phyloP scores from a whole-genome alignment of 2,113 vertebrate species.

The Lepisosteus osseus region DNA sequence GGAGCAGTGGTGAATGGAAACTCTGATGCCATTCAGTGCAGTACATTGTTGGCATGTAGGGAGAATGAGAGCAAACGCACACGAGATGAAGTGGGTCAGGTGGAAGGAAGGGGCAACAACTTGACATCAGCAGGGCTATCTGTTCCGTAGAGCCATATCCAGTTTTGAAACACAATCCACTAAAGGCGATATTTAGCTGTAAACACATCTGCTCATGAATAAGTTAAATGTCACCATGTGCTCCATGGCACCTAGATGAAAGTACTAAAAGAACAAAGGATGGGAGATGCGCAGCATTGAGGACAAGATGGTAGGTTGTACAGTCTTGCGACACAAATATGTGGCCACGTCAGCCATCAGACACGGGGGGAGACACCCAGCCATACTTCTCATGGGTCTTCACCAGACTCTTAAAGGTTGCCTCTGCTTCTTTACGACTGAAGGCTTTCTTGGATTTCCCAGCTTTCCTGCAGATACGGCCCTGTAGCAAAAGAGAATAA shows the following conservation, averaged over 20 bases:
- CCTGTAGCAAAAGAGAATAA: slow-evolving; percentile 62
- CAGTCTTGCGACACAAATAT: slow-evolving; percentile 43
- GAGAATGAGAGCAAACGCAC: slow-evolving; percentile 32
- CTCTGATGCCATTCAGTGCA: slow-evolving; percentile 63
- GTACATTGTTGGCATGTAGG: slow-evolving; percentile 55
- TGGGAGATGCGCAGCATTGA: slow-evolving; percentile 62
- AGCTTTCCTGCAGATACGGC: slow-evolving; percentile 96
- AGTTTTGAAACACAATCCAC: slow-evolving; percentile 62
- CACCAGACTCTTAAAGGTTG: slow-evolving; percentile 98
- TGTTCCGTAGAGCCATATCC: slow-evolving; percentile 22
- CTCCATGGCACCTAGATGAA: slow-evolving; percentile 73
- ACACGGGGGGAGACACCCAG: slow-evolving; percentile 96
- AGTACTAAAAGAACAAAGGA: slow-evolving; percentile 66
- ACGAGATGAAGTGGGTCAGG: slow-evolving; percentile 8
- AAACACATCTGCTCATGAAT: slow-evolving; percentile 71
- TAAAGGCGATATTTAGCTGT: slow-evolving; percentile 50
- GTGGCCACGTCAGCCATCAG: slow-evolving; percentile 81
- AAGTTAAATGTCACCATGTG: slow-evolving; percentile 69
- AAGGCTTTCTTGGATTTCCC: slow-evolving; percentile 99
- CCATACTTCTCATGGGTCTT: slow-evolving; percentile 99
- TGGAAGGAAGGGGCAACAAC: slow-evolving; percentile 45
- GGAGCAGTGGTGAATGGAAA: slow-evolving; percentile 53
- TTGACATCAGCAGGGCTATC: slow-evolving; percentile 36
- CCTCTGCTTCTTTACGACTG: slow-evolving; percentile 97
- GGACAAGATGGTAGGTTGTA: slow-evolving; percentile 65